Evolutionary conservation across 2,888 invertebrate species (phyloP), one percentile per base, ranked within the genome.

Genomic region (Spialia ferax): DNA sequence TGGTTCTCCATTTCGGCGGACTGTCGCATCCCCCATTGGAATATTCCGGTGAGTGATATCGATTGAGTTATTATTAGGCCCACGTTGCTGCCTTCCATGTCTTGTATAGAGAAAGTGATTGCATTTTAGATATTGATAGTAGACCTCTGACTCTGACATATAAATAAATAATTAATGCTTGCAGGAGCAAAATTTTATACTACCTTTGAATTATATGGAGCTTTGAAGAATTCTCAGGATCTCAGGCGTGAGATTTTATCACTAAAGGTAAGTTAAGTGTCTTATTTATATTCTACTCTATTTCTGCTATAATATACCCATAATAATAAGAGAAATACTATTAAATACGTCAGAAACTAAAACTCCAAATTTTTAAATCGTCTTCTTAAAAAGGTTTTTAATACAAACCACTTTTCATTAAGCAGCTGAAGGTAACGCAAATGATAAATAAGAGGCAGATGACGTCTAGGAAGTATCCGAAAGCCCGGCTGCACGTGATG

Each of bases 21-120:
- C 83, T 98, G 98, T 13, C 98, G 93, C 94, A 98, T 96, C 5
- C 97, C 97, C 97, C 97, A 98, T 77, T 95, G 95, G 72, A 95
- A 92, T 75, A 96, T 88, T 18, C 95, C 95, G 10, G 95, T 95
- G 35, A 96, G 78, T 0, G 95, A 94, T 74, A 95, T 94, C 1
- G 95, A 94, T 82, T 96, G 96, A 0, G 96, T 95, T 59, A 96
- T 96, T 0, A 95, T 95, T 22, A 96, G 82, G 8, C 96, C 96
- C 0, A 96, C 95, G 73, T 93, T 86, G 59, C 95, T 95, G 18
- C 94, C 95, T 52, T 89, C 88, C 71, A 89, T 85, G 66, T 89
- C 97, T 94, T 69, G 42, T 45, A 13, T 57, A 20, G 13, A 26
- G 10, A 15, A 67, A 69, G 56, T 23, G 11, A 23, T 3, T 38